Evolutionary conservation across 2,797 vertebrate species (phyloP).

Genomic region (Antrozous pallidus): DNA sequence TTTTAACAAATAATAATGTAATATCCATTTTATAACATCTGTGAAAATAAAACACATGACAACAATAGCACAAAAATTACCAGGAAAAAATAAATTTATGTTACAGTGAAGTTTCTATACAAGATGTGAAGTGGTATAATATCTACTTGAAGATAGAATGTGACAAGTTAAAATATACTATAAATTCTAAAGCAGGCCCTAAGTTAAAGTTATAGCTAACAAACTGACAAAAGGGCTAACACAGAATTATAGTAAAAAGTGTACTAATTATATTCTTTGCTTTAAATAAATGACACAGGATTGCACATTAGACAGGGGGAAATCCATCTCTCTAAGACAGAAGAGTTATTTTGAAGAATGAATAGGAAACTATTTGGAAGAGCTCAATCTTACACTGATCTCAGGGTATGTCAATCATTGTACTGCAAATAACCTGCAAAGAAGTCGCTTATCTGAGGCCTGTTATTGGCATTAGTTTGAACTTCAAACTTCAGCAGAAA

Average conservation of each 20-base stretch:
- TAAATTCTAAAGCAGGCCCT: background rate
- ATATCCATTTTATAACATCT: background rate
- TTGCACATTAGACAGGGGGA: background rate
- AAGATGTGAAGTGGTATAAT: background rate
- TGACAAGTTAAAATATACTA: background rate
- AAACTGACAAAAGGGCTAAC: background rate
- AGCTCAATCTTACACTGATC: background rate
- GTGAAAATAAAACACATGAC: background rate
- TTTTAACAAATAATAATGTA: background rate
- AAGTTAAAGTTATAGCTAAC: background rate
- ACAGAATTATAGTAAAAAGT: background rate
- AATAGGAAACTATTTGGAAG: background rate
- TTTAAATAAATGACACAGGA: background rate
- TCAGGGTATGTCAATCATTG: background rate
- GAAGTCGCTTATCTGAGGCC: background rate
- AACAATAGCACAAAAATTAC: background rate
- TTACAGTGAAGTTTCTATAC: background rate
- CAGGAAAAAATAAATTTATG: background rate
- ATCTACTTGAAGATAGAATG: background rate
- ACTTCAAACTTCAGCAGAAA: constrained; percentile 25
- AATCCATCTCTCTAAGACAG: background rate
- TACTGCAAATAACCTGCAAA: background rate
- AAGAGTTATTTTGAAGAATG: background rate
- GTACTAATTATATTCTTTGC: background rate
- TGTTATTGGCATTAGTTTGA: background rate